phyloP scores from a whole-genome alignment of 1,140 invertebrate genomes.

The Dysdera silvatica region DNA sequence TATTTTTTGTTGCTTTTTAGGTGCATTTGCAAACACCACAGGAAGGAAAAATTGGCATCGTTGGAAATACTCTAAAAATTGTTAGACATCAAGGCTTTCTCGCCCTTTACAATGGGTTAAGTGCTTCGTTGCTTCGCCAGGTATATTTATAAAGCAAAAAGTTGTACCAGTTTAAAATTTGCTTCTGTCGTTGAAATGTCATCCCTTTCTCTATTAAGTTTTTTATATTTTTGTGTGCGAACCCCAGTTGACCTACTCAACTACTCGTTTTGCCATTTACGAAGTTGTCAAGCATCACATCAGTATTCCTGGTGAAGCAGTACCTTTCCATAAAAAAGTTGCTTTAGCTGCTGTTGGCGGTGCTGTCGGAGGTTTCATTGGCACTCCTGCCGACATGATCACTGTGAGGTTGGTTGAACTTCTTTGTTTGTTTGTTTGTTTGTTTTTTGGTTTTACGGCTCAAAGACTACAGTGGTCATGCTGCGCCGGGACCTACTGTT shows the following conservation, averaged over 20 bases:
- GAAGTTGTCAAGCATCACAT: constrained; percentile 64
- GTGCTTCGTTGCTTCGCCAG: constrained; percentile 88
- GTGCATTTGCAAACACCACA: constrained; percentile 96
- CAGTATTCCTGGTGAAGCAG: constrained; percentile 39
- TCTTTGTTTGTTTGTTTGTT: no score
- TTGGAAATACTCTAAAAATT: constrained; percentile 63
- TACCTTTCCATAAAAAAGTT: constrained; percentile 64
- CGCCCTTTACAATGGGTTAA: constrained; percentile 93
- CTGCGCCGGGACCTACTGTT: no score
- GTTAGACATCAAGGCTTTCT: constrained; percentile 71
- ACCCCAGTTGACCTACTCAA: constrained; percentile 84
- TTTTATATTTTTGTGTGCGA: neutral
- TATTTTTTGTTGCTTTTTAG: constrained; percentile 44
- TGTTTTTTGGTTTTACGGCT: no score
- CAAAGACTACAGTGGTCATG: no score
- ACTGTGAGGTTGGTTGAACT: constrained; percentile 64
- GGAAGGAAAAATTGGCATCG: constrained; percentile 62
- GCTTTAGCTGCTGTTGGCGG: constrained; percentile 76
- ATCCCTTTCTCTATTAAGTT: neutral
- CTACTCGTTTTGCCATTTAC: constrained; percentile 94
- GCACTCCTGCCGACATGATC: constrained; percentile 85
- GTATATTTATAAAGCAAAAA: no score
- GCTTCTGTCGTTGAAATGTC: neutral
- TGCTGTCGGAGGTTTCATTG: constrained; percentile 76
- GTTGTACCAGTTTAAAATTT: no score